Evolutionary conservation across 2,113 vertebrate genomes (phyloP), one percentile per base, ranked within the genome.

Genomic region (Lucifuga dentata): DNA sequence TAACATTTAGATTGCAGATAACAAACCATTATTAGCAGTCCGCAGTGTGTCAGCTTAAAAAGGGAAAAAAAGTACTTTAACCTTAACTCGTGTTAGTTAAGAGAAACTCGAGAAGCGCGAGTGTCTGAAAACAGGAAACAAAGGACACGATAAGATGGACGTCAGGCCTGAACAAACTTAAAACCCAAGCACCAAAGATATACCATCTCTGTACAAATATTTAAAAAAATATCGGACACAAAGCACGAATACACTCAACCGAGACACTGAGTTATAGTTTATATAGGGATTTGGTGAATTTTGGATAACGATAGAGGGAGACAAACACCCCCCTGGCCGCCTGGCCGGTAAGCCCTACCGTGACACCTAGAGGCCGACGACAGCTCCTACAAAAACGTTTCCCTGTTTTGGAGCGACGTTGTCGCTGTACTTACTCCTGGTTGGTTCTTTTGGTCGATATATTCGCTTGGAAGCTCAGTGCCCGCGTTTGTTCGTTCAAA

Each of bases 351-450:
- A 96, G 96, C 96, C 95, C 96, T 93, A 98, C 95, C 95, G 95
- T 98, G 96, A 98, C 96, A 98, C 96, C 96, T 96, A 98, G 96
- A 97, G 96, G 96, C 96, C 95, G 94, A 90, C 92, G 93, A 96
- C 95, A 92, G 95, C 92, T 96, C 95, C 96, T 97, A 95, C 95
- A 97, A 95, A 89, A 95, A 95, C 90, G 68, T 93, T 91, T 88
- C 93, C 92, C 86, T 86, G 63, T 86, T 81, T 74, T 44, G 69
- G 62, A 73, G 81, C 16, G 88, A 88, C 88, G 51, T 35, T 62
- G 75, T 68, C 63, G 51, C 72, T 88, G 83, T 74, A 93, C 93
- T 94, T 87, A 93, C 92, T 86, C 78, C 85, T 79, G 39, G 74
- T 57, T 41, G 63, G 69, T 86, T 84, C 51, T 74, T 77, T 74